A percentile compares a stretch with the other conserved stretches of the same genome.
Evolutionary conservation across 1,140 invertebrate species (phyloP).

Genomic region (Amyelois transitella): DNA sequence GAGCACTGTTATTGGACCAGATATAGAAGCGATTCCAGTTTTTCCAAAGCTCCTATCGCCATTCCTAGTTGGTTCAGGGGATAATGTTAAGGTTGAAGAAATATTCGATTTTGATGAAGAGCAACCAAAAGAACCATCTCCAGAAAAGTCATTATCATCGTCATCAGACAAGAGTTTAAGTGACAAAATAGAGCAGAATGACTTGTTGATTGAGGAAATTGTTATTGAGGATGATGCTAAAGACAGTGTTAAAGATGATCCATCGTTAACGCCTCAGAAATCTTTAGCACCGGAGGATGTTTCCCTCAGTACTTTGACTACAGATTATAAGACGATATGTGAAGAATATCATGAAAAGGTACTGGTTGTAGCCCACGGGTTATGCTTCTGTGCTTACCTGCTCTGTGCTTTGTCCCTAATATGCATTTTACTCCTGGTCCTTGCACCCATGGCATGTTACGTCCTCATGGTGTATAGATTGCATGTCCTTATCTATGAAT

Average conservation of each 20-base stretch:
- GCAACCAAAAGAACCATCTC: slow-evolving; percentile 4
- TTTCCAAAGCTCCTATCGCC: slow-evolving; percentile 55
- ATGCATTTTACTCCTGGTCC: slow-evolving; percentile 31
- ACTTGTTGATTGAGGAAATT: slow-evolving; percentile 65
- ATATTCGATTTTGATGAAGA: slow-evolving; percentile 28
- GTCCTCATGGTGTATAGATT: slow-evolving; percentile 20
- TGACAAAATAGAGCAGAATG: slow-evolving; percentile 52
- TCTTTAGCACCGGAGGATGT: slow-evolving; percentile 55
- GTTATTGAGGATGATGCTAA: slow-evolving; percentile 52
- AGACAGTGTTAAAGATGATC: slow-evolving; percentile 27
- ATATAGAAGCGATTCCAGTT: slow-evolving; percentile 40
- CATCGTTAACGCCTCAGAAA: slow-evolving; percentile 33
- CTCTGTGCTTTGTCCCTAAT: slow-evolving; percentile 23
- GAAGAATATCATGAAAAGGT: slow-evolving; percentile 69
- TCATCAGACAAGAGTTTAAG: slow-evolving; percentile 24
- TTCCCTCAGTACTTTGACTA: slow-evolving; percentile 65
- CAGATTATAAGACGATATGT: slow-evolving; percentile 70
- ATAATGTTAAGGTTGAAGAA: slow-evolving; percentile 46
- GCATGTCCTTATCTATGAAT: slow-evolving; percentile 21
- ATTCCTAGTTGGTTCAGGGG: slow-evolving; percentile 43
- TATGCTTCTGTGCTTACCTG: slow-evolving; percentile 32
- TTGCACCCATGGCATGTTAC: slow-evolving; percentile 28
- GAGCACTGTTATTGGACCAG: slow-evolving; percentile 33
- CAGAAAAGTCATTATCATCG: slow-evolving; percentile 13
- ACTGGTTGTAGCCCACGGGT: slow-evolving; percentile 28